Evolutionary conservation across 2,888 invertebrate genomes (phyloP), one percentile per base, ranked within the genome.

Genomic region (Catocala sponsa): DNA sequence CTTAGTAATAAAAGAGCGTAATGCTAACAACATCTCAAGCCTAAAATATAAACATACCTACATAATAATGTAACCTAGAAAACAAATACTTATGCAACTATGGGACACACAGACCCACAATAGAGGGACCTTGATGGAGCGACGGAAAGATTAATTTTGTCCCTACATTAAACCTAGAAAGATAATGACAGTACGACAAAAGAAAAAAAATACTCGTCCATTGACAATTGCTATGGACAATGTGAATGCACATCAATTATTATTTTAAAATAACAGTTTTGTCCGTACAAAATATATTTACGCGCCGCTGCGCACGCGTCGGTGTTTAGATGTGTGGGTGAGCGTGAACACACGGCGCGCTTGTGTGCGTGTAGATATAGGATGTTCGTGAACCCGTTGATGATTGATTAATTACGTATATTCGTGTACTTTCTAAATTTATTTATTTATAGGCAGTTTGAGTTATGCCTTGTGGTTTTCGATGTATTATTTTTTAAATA

Each of bases 251-350:
- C 91, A 91, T 90, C 91, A 91, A 91, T 93, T 93, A 93, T 92
- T 91, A 91, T 92, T 93, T 89, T 90, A 91, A 92, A 94, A 94
- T 93, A 94, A 93, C 94, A 94, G 94, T 94, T 94, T 94, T 93
- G 94, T 94, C 81, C 83, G 87, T 85, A 94, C 94, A 93, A 92
- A 92, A 92, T 93, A 91, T 91, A 91, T 94, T 92, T 84, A 91
- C 92, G 93, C 89, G 74, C 87, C 72, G 92, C 64, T 91, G 92
- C 77, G 69, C 81, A 66, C 78, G 80, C 62, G 74, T 73, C 70
- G 72, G 69, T 70, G 51, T 77, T 62, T 61, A 43, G 48, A 59
- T 69, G 76, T 79, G 72, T 63, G 62, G 59, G 62, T 72, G 71
- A 38, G 12, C 44, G 38, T 52, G 46, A 38, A 43, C 41, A 15